A percentile compares a stretch with the other conserved stretches of the same genome.
phyloP scores from a whole-genome alignment of 2,113 vertebrate genomes.

The Actenoides hombroni region DNA sequence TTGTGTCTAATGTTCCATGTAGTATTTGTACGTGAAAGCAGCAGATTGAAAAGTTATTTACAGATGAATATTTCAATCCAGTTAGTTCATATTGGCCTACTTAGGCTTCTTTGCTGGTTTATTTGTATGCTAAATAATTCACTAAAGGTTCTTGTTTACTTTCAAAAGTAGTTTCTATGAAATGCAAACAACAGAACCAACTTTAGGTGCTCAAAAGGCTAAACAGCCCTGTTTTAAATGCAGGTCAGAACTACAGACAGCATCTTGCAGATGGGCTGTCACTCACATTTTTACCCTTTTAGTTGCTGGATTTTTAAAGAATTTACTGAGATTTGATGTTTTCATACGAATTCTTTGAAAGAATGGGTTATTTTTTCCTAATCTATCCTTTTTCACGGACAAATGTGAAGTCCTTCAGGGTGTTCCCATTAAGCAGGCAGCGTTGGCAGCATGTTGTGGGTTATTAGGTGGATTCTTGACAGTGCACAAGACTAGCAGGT shows the following conservation, averaged over 20 bases:
- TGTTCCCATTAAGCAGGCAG: neutral
- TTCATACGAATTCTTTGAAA: conserved; percentile 20
- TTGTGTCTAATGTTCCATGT: conserved; percentile 95
- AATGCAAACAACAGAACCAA: conserved; percentile 77
- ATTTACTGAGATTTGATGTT: conserved; percentile 35
- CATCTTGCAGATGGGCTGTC: conserved; percentile 43
- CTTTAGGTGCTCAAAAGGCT: conserved; percentile 74
- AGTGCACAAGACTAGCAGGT: neutral
- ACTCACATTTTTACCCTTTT: conserved; percentile 48
- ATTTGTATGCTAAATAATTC: conserved; percentile 85
- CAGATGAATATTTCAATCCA: conserved; percentile 86
- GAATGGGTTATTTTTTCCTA: conserved; percentile 21
- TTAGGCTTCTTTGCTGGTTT: conserved; percentile 74
- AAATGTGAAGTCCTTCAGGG: neutral
- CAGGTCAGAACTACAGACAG: conserved; percentile 67
- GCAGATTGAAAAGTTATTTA: conserved; percentile 94
- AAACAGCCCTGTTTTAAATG: conserved; percentile 69
- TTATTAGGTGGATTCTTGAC: neutral
- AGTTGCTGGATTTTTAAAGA: neutral
- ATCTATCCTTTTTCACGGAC: neutral
- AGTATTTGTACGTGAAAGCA: conserved; percentile 90
- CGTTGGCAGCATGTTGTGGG: neutral
- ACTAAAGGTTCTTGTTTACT: conserved; percentile 79
- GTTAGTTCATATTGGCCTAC: conserved; percentile 79
- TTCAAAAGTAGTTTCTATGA: conserved; percentile 77